phyloP scores from a whole-genome alignment of 2,888 invertebrate species.

The Lissonota sp. region DNA sequence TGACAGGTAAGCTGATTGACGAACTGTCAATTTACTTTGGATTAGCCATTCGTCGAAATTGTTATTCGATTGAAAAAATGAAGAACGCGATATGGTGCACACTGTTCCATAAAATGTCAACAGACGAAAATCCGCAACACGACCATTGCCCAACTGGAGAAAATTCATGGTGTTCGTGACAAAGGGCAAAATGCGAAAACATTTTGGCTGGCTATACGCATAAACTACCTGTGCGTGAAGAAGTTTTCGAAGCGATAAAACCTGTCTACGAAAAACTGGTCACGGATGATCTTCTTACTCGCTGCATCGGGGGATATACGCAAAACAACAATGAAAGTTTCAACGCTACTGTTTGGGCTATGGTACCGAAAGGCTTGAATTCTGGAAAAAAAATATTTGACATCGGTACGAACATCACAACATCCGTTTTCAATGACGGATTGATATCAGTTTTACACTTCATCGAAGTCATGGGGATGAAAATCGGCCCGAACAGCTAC shows the following conservation, averaged over 20 bases:
- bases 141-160: conserved; percentile 50
- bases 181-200: conserved; percentile 51
- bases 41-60: conserved; percentile 57
- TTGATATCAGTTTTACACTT: conserved; percentile 33
- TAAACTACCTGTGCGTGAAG: conserved; percentile 28
- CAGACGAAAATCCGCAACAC: conserved; percentile 62
- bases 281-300: conserved; percentile 46
- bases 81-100: conserved; percentile 62
- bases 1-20: conserved; percentile 60
- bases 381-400: conserved; percentile 31
- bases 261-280: conserved; percentile 63
- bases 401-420: conserved; percentile 41
- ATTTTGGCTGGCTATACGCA: conserved; percentile 44
- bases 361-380: conserved; percentile 51
- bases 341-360: conserved; percentile 49
- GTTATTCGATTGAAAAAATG: conserved; percentile 58
- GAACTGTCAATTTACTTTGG: conserved; percentile 63
- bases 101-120: conserved; percentile 61
- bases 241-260: conserved; percentile 64
- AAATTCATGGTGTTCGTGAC: conserved; percentile 64
- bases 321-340: conserved; percentile 56
- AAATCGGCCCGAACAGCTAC: conserved; percentile 35
- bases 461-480: conserved; percentile 44
- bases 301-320: conserved; percentile 6
- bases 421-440: conserved; percentile 32